Evolutionary conservation across 2,888 invertebrate genomes (phyloP), one percentile per base, ranked within the genome.

Genomic region (Fragum whitleyi): DNA sequence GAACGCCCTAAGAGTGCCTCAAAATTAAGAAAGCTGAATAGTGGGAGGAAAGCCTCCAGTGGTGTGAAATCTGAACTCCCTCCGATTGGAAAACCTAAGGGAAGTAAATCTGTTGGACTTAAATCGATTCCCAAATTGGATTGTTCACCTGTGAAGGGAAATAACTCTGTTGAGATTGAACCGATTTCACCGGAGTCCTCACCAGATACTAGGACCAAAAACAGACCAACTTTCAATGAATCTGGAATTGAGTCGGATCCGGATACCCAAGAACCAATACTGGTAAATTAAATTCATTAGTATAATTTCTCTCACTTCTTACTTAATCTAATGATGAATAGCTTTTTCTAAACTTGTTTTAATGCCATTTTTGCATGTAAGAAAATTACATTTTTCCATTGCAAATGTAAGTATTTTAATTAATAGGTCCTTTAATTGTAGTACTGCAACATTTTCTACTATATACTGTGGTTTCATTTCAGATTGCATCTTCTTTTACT

Each of bases 161-260:
- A 55, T 53, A 72, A 72, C 61, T 47, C 65, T 39, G 51, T 28
- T 16, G 42, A 70, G 23, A 57, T 39, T 61, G 53, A 32, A 39
- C 29, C 26, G 9, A 36, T 39, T 23, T 77, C 85, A 39, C 73
- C 77, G 29, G 79, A 80, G 26, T 71, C 70, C 1, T 78, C 77
- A 11, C 71, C 82, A 2, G 82, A 82, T n/a, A 61, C 67, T 0
- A 76, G 19, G 21, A 28, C 74, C 3, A 77, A 61, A 21, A 78
- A 77, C 61, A 77, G 77, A 53, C 59, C 74, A 42, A 77, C 21
- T 19, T 74, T 57, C 32, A 80, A 83, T 39, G 83, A 80, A 51
- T 80, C 83, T 16, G 80, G 80, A 67, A 83, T 83, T 39, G 83
- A 80, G 32, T 83, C 83, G 3, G 83, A 83, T 76, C 61, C 73